Base-by-base conservation (phyloP, 2,888 invertebrate species). In the Andrena minutula region DNA sequence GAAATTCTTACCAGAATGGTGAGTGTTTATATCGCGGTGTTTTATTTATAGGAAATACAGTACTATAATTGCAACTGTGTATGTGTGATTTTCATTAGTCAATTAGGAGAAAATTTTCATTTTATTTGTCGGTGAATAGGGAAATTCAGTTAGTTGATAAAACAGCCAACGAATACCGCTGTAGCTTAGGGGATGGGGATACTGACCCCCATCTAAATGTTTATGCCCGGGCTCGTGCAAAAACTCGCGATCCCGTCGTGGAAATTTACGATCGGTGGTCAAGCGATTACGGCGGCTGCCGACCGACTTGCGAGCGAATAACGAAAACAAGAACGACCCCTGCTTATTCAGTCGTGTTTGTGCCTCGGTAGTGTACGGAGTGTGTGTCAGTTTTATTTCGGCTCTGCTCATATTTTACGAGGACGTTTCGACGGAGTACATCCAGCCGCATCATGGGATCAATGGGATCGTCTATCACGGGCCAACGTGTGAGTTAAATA, bases 381-480 rank as follows among this genome's bases (percentile, higher is more conserved):
- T 53, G 4, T 71, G 49, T 26, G 41, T 16, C 41, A n/a, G 65
- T 77, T 79, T 79, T 79, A 77, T 71, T 65, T 61, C 61, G n/a
- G n/a, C 71, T 79, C 77, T 79, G 53, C 20, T 77, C 66, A 56
- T 77, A 61, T 79, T 79, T 79, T 79, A 76, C 65, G 77, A 60
- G 58, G 32, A 41, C 32, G 20, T 75, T 41, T 35, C 56, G n/a
- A 2, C 64, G 32, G n/a, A 7, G n/a, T 26, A 35, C 69, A 58
- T 58, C 20, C 47, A 61, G 53, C 60, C 35, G 30, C 64, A 60
- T 76, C 70, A 75, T 41, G 41, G 3, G 12, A 41, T 69, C 60
- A 75, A 75, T 51, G 53, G 76, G 58, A 53, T 41, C 51, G 32
- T 71, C 30, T 23, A 23, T 28, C 51, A 28, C 35, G 12, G 16